Evolutionary conservation across 2,113 vertebrate genomes (phyloP), one percentile per base, ranked within the genome.

Genomic region (Pogonocichla stellata): DNA sequence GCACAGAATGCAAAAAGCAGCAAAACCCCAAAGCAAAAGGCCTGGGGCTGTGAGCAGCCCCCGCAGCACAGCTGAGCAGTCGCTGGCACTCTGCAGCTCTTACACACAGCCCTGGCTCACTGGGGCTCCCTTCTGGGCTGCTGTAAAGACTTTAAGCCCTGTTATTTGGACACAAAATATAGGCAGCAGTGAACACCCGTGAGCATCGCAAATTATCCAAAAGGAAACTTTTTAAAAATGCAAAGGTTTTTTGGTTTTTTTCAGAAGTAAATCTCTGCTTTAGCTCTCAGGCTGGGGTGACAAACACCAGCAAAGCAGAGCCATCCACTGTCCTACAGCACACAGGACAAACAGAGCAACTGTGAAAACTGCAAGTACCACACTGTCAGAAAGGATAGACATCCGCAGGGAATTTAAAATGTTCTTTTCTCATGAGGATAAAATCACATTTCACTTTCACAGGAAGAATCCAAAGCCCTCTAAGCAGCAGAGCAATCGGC

Each of bases 91-190:
- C 36, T 38, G 16, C 38, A 67, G 3, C 51, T 9, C 73, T 19
- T 1, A 14, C 14, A 5, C 9, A 8, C 40, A 10, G 38, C 19
- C 25, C 3, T 2, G 6, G 42, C 25, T 36, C 26, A 15, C 4
- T 40, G 19, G 40, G 12, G 9, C 50, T 43, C 40, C 26, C 50
- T 29, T 4, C 79, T 60, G 19, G 17, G 20, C 25, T 28, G 45
- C 23, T 65, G 3, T 2, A 3, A 71, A 31, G 43, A 25, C 20
- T 48, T 60, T 12, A 45, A 78, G 13, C 19, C 7, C 5, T 11
- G 42, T 6, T n/a, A n/a, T 29, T 31, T 34, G 28, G 36, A 60
- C 40, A 67, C 12, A 34, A 73, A 86, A 54, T 6, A 6, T 0
- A 69, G 22, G 5, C n/a, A 70, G 31, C 26, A 80, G 33, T 15